Evolutionary conservation across 2,113 vertebrate species (phyloP), one percentile per base, ranked within the genome.

Genomic region (Lutjanus erythropterus): DNA sequence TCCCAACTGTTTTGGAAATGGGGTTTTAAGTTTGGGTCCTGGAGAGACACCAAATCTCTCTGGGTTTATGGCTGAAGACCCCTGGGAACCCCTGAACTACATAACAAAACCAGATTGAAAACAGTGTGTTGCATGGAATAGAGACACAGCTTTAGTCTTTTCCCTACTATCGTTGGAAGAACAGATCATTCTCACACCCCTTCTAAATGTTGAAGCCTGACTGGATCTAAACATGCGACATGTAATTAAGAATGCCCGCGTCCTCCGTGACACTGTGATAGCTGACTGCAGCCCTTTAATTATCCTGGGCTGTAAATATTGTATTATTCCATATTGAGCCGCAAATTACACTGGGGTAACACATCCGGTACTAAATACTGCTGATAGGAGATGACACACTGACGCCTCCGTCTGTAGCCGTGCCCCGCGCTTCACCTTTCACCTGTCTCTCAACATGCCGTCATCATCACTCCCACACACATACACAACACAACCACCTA

Each of bases 231-330:
- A 86, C 64, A 87, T 41, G 83, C 68, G 80, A 85, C 58, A 62
- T 75, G 80, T 85, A 84, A 85, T 91, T 91, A 89, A 76, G 68
- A 56, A 74, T 75, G 70, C 64, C 62, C 0, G 21, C 59, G 84
- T 78, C 67, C 78, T 82, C 27, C 0, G 50, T 80, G 88, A 86
- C 87, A 85, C 70, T 23, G 41, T 50, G 72, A 71, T 56, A 71
- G 67, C 55, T 60, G 46, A 84, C 47, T 71, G 74, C 60, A 72
- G 87, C 75, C 71, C 85, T 85, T 42, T 89, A 89, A 93, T 92
- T 86, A 93, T 67, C 83, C 79, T 6, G 16, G 73, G 69, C 82
- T 83, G 87, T 91, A 88, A 91, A 92, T 89, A 92, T 88, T 89
- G 82, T 85, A 81, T 79, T 66, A 80, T 89, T 89, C 81, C 76